phyloP scores from a whole-genome alignment of 2,888 invertebrate genomes.

The Rotaria magnacalcarata region DNA sequence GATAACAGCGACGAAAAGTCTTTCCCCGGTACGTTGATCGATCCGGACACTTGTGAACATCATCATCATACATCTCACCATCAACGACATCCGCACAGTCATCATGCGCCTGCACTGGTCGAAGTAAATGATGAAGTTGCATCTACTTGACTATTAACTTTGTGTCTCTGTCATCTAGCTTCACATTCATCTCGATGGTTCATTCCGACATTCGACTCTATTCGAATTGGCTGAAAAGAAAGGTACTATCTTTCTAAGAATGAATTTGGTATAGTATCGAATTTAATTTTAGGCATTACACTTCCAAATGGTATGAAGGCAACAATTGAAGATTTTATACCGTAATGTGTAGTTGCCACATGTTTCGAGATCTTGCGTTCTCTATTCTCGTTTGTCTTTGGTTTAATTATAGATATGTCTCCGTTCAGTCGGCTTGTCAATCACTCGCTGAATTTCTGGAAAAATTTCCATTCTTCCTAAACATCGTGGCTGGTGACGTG shows the following conservation, averaged over 20 bases:
- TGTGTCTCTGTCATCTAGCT: neutral
- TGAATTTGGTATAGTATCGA: neutral
- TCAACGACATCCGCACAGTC: neutral
- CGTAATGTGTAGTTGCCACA: neutral
- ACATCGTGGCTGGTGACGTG: neutral
- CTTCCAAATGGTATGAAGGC: neutral
- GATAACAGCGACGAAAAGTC: neutral
- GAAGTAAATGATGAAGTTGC: neutral
- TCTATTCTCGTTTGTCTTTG: neutral
- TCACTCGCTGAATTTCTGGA: neutral
- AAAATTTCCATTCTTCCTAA: neutral
- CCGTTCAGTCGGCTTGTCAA: neutral
- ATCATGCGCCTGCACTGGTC: neutral
- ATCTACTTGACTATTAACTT: neutral
- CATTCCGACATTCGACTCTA: neutral
- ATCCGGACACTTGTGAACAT: neutral
- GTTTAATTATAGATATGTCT: neutral
- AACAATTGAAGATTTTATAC: neutral
- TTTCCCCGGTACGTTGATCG: neutral
- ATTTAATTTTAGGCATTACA: neutral
- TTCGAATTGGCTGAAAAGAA: neutral
- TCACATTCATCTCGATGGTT: conserved; percentile 30
- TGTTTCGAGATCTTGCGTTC: neutral
- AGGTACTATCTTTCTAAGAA: neutral
- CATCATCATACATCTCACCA: neutral